phyloP scores from a whole-genome alignment of 2,113 vertebrate species.

The Scophthalmus maximus region DNA sequence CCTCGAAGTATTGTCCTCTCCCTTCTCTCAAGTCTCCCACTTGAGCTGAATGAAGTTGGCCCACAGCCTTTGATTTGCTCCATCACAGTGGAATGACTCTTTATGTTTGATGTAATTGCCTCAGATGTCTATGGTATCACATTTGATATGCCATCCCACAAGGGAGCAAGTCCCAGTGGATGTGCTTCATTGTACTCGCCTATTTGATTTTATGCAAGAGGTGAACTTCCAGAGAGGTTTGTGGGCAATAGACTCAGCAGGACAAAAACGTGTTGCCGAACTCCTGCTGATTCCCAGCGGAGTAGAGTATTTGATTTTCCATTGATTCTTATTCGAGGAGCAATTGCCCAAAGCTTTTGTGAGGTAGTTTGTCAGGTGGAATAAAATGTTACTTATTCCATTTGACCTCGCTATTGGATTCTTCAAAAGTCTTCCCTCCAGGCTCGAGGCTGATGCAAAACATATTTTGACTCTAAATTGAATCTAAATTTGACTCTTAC shows the following conservation, averaged over 20 bases:
- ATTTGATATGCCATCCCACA: conserved; percentile 51
- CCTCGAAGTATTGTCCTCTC: conserved; percentile 32
- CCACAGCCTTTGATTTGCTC: conserved; percentile 59
- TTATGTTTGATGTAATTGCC: conserved; percentile 63
- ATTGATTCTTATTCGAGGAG: conserved; percentile 34
- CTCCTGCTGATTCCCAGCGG: conserved; percentile 21
- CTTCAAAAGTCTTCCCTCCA: conserved; percentile 22
- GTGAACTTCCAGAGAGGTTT: conserved; percentile 22
- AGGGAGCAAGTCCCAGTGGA: conserved; percentile 26
- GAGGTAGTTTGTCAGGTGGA: conserved; percentile 44
- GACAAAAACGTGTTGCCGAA: conserved; percentile 17
- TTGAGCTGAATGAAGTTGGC: conserved; percentile 44
- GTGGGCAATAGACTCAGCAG: conserved; percentile 1
- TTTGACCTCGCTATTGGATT: conserved; percentile 43
- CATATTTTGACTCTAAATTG: conserved; percentile 37
- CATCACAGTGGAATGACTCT: conserved; percentile 40
- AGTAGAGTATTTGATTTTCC: conserved; percentile 43
- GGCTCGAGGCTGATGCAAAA: conserved; percentile 31
- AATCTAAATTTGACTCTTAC: conserved; percentile 29
- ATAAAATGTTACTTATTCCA: conserved; percentile 47
- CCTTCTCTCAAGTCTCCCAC: conserved; percentile 26
- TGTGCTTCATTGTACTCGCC: conserved; percentile 37
- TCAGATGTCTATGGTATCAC: conserved; percentile 43
- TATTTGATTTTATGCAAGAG: conserved; percentile 32
- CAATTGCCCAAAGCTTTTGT: conserved; percentile 26